Conservation (phyloP, 2,888 invertebrate species). For the Nudaria mundana region DNA sequence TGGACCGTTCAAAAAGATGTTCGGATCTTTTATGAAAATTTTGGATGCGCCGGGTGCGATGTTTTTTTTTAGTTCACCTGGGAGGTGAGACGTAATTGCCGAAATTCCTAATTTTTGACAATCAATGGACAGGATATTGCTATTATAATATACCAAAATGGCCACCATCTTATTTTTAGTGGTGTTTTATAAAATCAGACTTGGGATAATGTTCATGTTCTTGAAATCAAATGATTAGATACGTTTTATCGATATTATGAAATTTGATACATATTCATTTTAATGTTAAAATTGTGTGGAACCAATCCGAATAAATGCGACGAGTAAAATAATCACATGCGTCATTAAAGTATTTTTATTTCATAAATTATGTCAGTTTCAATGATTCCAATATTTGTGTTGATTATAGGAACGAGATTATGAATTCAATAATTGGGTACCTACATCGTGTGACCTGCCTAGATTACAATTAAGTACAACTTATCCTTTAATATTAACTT, state of each 20-base stretch:
- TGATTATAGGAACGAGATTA: no score
- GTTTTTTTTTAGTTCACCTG: conserved; percentile 64
- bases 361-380: no score
- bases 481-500: no score
- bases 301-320: conserved; percentile 7
- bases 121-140: conserved; percentile 79
- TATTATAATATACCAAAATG: conserved; percentile 68
- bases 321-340: neutral
- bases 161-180: conserved; percentile 33
- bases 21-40: conserved; percentile 74
- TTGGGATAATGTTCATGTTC: conserved; percentile 37
- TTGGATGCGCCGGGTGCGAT: conserved; percentile 71
- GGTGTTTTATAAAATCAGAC: conserved; percentile 43
- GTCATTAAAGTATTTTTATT: no score
- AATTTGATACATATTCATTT: no score
- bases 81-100: conserved; percentile 79
- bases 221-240: conserved; percentile 24
- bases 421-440: no score
- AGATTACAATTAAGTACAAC: no score
- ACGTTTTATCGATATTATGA: no score
- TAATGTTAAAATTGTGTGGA: conserved; percentile 19
- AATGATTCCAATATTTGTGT: no score
- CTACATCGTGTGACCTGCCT: no score
- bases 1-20: conserved; percentile 37
- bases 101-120: conserved; percentile 80